Conservation (phyloP, 1,140 invertebrate genomes). For the Sitophilus oryzae region DNA sequence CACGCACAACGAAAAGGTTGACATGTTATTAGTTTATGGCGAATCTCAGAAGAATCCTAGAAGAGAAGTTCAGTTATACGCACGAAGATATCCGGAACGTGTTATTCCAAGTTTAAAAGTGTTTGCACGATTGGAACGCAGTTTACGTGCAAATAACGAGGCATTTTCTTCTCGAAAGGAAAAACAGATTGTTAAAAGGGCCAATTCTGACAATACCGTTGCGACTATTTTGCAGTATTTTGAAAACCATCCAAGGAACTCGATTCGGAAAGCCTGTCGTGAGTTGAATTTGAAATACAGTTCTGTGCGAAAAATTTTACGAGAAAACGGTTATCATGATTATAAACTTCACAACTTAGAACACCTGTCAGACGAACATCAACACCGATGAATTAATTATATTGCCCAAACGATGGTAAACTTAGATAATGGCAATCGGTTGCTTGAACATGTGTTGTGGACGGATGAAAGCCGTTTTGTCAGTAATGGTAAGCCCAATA, state of each 20-base stretch:
- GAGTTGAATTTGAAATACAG: slow-evolving; percentile 3
- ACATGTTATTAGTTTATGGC: too few species aligned
- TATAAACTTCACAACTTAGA: slow-evolving; percentile 12
- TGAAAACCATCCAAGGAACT: slow-evolving; percentile 4
- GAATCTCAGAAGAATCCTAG: too few species aligned
- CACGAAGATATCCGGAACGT: slow-evolving; percentile 7
- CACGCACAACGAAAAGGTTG: not conserved
- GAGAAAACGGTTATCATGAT: slow-evolving; percentile 7
- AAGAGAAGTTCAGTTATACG: too few species aligned
- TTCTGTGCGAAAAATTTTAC: slow-evolving; percentile 2
- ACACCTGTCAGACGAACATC: not conserved
- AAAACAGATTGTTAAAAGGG: slow-evolving; percentile 2
- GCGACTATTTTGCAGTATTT: slow-evolving; percentile 13
- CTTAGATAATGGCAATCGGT: too few species aligned
- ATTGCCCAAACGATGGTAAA: slow-evolving; percentile 3
- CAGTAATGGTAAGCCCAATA: slow-evolving; percentile 1
- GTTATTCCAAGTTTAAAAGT: not conserved
- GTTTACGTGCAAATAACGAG: slow-evolving; percentile 2
- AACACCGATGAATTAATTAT: not conserved
- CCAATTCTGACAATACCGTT: too few species aligned
- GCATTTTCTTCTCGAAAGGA: slow-evolving; percentile 7
- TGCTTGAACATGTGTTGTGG: too few species aligned
- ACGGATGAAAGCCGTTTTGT: too few species aligned
- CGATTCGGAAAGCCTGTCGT: too few species aligned
- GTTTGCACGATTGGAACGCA: slow-evolving; percentile 5